A percentile compares a stretch with the other conserved stretches of the same genome.
Conservation (phyloP, 2,888 invertebrate genomes). For the Noctua pronuba region DNA sequence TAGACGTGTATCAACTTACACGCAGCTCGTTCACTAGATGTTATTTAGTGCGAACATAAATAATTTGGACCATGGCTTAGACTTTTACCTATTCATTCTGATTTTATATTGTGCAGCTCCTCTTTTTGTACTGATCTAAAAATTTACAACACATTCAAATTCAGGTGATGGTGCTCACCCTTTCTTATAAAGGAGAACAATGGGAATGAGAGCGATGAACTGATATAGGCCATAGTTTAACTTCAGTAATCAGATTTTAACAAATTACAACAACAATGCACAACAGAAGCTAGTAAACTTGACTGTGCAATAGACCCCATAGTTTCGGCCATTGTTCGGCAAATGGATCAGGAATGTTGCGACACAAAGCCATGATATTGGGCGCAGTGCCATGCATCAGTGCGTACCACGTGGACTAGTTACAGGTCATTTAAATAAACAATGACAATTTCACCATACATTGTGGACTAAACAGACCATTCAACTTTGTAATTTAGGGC, state of each 20-base stretch:
- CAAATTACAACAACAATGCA: neutral
- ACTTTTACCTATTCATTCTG: neutral
- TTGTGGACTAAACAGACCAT: neutral
- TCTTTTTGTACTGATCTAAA: neutral
- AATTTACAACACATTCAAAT: neutral
- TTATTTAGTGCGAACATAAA: neutral
- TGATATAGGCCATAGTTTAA: neutral
- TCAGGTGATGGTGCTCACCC: neutral
- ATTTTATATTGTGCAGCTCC: neutral
- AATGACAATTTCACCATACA: constrained; percentile 2
- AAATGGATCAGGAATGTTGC: constrained; percentile 3
- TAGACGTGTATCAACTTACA: constrained; percentile 27
- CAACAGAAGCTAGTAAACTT: neutral
- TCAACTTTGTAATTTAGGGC: neutral
- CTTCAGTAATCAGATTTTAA: neutral
- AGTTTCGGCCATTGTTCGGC: constrained; percentile 6
- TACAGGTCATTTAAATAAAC: constrained; percentile 19
- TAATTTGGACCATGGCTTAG: neutral
- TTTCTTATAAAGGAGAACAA: neutral
- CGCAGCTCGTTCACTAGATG: neutral
- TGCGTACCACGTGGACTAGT: constrained; percentile 5
- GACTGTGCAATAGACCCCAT: neutral
- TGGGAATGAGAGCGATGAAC: neutral
- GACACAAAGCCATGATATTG: constrained; percentile 20
- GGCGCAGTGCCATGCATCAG: constrained; percentile 41